Evolutionary conservation across 2,113 vertebrate genomes (phyloP).

Genomic region (Opisthocomus hoazin): DNA sequence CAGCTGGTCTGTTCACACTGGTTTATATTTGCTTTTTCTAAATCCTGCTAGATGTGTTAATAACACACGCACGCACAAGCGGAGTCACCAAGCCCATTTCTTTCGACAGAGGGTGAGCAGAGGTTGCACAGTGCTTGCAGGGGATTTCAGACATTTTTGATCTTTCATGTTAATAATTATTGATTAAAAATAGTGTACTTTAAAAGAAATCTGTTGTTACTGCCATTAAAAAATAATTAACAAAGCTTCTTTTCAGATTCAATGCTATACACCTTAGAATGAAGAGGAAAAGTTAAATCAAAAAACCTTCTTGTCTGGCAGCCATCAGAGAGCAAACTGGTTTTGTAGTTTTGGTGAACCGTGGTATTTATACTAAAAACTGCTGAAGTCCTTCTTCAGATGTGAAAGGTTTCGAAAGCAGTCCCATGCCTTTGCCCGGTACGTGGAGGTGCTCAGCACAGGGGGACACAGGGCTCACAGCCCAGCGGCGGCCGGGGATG

Average conservation of each 20-base stretch:
- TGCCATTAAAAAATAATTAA: background rate
- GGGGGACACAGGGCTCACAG: no score
- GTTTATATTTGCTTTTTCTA: background rate
- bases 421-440: background rate
- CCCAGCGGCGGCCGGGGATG: rapidly evolving
- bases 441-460: background rate
- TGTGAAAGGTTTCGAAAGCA: background rate
- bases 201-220: background rate
- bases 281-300: background rate
- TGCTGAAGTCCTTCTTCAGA: background rate
- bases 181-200: background rate
- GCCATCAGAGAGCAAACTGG: rapidly evolving
- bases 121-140: background rate
- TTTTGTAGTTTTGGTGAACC: background rate
- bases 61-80: rapidly evolving
- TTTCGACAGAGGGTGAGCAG: background rate
- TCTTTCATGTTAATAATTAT: background rate
- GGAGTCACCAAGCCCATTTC: rapidly evolving
- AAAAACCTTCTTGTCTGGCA: background rate
- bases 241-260: background rate
- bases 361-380: background rate
- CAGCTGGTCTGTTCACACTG: rapidly evolving
- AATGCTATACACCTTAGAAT: rapidly evolving
- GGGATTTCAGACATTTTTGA: background rate
- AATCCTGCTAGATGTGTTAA: background rate